A percentile compares a stretch with the other conserved stretches of the same genome.
phyloP scores from a whole-genome alignment of 2,797 vertebrate species.

The Darevskia mixta region DNA sequence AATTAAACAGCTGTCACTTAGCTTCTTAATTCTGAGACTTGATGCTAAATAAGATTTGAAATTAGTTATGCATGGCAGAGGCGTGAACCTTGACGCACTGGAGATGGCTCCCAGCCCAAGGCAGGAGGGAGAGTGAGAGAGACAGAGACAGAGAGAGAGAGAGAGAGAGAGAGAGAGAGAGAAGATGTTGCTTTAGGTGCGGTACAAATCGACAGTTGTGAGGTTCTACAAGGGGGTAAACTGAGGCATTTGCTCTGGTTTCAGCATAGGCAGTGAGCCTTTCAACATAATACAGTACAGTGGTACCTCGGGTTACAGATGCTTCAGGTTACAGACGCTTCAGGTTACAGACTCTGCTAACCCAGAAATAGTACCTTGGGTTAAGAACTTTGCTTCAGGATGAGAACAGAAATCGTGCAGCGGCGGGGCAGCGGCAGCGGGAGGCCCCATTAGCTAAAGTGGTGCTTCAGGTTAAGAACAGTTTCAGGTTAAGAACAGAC shows the following conservation, averaged over 20 bases:
- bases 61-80: constrained; percentile 68
- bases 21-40: constrained; percentile 75
- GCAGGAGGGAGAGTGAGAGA: background rate
- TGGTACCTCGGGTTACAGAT: too few relatives aligned
- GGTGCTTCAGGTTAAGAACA: too few relatives aligned
- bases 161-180: background rate
- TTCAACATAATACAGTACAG: too few relatives aligned
- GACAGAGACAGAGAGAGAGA: background rate
- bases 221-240: background rate
- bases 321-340: too few relatives aligned
- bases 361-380: too few relatives aligned
- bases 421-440: too few relatives aligned
- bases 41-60: constrained; percentile 78
- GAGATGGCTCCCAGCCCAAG: constrained; percentile 13
- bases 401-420: too few relatives aligned
- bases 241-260: background rate
- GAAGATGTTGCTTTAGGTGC: background rate
- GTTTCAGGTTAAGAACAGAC: too few relatives aligned
- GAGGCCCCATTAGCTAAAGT: too few relatives aligned
- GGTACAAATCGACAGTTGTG: background rate
- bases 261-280: background rate
- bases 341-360: too few relatives aligned
- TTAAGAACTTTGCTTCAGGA: too few relatives aligned
- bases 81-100: constrained; percentile 39
- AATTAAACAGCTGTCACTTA: constrained; percentile 83